Conservation (phyloP, 92 coral and sea anemone species). For the Muricea muricata region DNA sequence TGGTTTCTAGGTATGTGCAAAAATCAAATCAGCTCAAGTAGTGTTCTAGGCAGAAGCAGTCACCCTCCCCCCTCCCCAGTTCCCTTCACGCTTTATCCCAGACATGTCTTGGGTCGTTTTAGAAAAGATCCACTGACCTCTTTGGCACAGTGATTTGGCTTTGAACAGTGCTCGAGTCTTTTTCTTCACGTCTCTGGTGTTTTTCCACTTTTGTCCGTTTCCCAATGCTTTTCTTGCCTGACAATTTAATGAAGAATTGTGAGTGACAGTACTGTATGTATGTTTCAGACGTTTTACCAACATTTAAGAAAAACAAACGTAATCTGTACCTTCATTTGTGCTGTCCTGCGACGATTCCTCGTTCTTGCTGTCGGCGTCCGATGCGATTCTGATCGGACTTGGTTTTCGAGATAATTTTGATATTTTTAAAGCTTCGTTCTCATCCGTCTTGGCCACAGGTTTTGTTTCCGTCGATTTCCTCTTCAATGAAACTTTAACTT, state of each 20-base stretch:
- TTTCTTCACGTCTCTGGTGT: not conserved
- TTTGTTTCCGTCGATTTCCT: slow-evolving; percentile 1
- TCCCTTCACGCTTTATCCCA: too few species aligned
- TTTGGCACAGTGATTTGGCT: not conserved
- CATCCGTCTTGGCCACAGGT: not conserved
- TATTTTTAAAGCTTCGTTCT: slow-evolving; percentile 32
- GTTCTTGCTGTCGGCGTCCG: not conserved
- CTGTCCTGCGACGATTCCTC: slow-evolving; percentile 15
- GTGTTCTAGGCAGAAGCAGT: too few species aligned
- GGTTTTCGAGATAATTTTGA: slow-evolving; percentile 29
- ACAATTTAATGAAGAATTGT: not conserved
- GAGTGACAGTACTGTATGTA: not conserved
- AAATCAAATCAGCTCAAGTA: too few species aligned
- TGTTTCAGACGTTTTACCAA: too few species aligned
- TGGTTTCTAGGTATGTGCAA: too few species aligned
- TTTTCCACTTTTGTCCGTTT: slow-evolving; percentile 1
- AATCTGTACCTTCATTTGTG: not conserved
- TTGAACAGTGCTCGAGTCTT: not conserved
- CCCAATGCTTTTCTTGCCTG: not conserved
- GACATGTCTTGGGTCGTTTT: too few species aligned
- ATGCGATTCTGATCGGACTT: slow-evolving; percentile 16
- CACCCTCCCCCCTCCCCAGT: too few species aligned
- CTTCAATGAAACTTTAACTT: slow-evolving; percentile 28
- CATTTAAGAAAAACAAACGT: not conserved
- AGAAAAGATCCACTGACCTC: too few species aligned